A percentile compares a stretch with the other conserved stretches of the same genome.
phyloP scores from a whole-genome alignment of 2,113 vertebrate genomes.

The Leptobrachium leishanense region DNA sequence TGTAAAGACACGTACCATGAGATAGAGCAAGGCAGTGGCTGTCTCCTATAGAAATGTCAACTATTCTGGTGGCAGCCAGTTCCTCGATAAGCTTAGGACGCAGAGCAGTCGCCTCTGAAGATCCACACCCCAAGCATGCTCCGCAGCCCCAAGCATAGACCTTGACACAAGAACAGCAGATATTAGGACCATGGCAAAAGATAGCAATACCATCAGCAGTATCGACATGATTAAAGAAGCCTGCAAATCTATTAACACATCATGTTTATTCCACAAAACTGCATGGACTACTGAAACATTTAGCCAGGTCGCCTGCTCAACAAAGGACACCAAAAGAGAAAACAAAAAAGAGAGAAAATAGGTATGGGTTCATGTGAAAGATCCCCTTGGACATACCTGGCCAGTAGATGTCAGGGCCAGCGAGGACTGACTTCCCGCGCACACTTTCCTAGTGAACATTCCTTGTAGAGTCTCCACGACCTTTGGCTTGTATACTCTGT shows the following conservation, averaged over 20 bases:
- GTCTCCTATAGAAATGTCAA: slow-evolving; percentile 96
- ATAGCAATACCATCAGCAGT: neutral
- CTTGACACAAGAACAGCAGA: slow-evolving; percentile 62
- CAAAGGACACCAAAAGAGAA: neutral
- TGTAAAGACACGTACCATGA: slow-evolving; percentile 73
- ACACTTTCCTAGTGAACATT: slow-evolving; percentile 85
- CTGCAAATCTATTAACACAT: no score
- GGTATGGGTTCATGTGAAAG: no score
- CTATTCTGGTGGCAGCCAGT: slow-evolving; percentile 90
- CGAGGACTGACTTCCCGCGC: slow-evolving; percentile 82
- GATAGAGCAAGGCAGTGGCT: slow-evolving; percentile 96
- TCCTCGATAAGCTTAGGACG: slow-evolving; percentile 92
- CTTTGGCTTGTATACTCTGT: slow-evolving; percentile 84
- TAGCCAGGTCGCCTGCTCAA: no score
- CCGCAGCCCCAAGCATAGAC: slow-evolving; percentile 97
- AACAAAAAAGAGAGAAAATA: neutral
- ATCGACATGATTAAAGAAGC: neutral
- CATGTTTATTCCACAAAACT: no score
- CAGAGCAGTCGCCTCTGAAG: slow-evolving; percentile 92
- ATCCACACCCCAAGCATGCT: slow-evolving; percentile 93
- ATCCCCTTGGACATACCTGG: slow-evolving; percentile 64
- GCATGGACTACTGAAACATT: no score
- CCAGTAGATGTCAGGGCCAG: slow-evolving; percentile 81
- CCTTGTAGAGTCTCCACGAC: slow-evolving; percentile 83
- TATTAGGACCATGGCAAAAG: neutral